phyloP scores from a whole-genome alignment of 1,140 invertebrate species.

The Drosophila burlai region DNA sequence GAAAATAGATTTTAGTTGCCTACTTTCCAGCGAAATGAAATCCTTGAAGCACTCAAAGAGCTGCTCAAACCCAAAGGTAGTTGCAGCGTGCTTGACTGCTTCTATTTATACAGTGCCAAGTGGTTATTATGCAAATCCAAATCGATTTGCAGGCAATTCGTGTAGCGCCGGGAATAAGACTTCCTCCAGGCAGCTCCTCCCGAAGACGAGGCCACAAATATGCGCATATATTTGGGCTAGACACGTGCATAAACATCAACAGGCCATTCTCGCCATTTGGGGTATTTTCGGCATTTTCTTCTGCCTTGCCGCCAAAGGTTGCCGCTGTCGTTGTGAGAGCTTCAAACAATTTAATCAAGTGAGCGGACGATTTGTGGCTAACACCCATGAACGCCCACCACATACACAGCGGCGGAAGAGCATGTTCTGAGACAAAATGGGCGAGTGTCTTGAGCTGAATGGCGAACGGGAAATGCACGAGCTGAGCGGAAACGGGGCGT shows the following conservation, averaged over 20 bases:
- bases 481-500: conserved; percentile 61
- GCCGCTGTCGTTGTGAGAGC: conserved; percentile 21
- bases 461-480: conserved; percentile 64
- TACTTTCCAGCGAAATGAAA: conserved; percentile 7
- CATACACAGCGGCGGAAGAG: neutral
- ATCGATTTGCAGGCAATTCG: conserved; percentile 52
- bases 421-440: conserved; percentile 25
- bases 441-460: conserved; percentile 45
- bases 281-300: conserved; percentile 47
- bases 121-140: conserved; percentile 57
- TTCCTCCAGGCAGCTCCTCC: conserved; percentile 1
- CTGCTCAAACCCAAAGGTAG: conserved; percentile 1
- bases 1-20: conserved; percentile 22
- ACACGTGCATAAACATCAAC: conserved; percentile 60
- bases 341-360: conserved; percentile 77
- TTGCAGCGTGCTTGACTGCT: conserved; percentile 26
- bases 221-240: conserved; percentile 61
- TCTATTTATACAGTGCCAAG: conserved; percentile 30
- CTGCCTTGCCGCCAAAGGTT: conserved; percentile 14
- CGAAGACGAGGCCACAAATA: conserved; percentile 33
- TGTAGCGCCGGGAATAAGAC: conserved; percentile 10
- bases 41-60: conserved; percentile 28
- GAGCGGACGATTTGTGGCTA: conserved; percentile 66
- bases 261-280: conserved; percentile 57
- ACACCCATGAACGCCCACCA: conserved; percentile 35